Base-by-base conservation (phyloP, 2,797 vertebrate species). In the Psittacula derbiana region DNA sequence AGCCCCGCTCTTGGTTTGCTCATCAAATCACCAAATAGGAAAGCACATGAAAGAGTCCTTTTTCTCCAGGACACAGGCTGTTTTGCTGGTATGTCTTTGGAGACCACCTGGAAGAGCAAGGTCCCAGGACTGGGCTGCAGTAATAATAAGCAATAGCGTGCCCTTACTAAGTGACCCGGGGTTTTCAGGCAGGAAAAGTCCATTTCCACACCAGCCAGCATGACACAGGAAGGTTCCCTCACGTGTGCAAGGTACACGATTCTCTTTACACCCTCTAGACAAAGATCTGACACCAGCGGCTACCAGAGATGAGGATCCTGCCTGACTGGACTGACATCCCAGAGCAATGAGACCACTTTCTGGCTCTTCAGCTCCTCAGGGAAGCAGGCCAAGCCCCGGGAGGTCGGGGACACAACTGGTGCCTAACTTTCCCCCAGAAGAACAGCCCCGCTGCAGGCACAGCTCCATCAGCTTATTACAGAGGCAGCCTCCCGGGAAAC, bases 401-500 rank as follows among this genome's bases (percentile, higher is more conserved):
- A 30, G 69, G 74, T 12, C 47, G 12, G 66, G 46, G 65, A 90
- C 88, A 85, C 78, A 89, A 70, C 55, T 46, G 83, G 76, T 8
- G 4, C 76, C 76, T 83, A 92, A 91, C 93, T 90, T 92, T 41
- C 70, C 80, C 90, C 20, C 62, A 21, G 61, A 72, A 88, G 88
- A 84, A 4, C n/a, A 81, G 33, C 78, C 52, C 83, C 28, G 86
- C 94, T 79, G 93, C 90, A 78, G 92, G 88, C 60, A 64, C 88
- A 38, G 86, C 78, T 90, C 92, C n/a, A 69, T 74, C 82, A 53
- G 92, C 72, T 86, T 16, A 44, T 84, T 84, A 61, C 2, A 58
- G 47, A 52, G 80, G 83, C 94, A 88, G 73, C 86, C 86, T 80
- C 82, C 69, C 64, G 74, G 92, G 94, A 90, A 92, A 84, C n/a